Percentiles rank a stretch among this genome's conserved stretches.
Conservation (phyloP, 2,888 invertebrate genomes). For the Globia sparganii region DNA sequence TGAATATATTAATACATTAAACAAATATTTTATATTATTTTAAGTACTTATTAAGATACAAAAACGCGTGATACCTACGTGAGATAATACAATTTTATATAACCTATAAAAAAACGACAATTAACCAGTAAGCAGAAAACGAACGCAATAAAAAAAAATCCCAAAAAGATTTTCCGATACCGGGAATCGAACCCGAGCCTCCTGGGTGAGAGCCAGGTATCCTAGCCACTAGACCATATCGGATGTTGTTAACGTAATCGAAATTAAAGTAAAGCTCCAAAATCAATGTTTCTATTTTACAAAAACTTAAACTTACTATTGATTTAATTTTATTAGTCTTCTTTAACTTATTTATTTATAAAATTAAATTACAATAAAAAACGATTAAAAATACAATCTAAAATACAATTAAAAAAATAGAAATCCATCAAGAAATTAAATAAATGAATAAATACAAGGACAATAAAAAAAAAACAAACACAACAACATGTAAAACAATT, state of each 20-base stretch:
- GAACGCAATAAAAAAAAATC: not conserved
- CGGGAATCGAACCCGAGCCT: constrained; percentile 92
- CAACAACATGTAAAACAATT: no score
- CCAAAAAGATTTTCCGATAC: constrained; percentile 88
- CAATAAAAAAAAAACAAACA: no score
- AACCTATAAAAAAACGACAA: not conserved
- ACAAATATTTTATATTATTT: not conserved
- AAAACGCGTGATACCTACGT: not conserved
- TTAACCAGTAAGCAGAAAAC: no score
- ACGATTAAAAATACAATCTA: no score
- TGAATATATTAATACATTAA: constrained; percentile 15
- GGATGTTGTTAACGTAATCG: constrained; percentile 67
- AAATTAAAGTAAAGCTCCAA: constrained; percentile 3
- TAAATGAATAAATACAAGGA: no score
- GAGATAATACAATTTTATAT: not conserved
- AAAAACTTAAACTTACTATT: no score
- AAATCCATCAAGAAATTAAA: no score
- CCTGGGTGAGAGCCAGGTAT: constrained; percentile 91
- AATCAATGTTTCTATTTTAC: not conserved
- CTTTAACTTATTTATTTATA: no score
- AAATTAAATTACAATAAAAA: no score
- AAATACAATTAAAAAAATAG: no score
- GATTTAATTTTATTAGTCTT: no score
- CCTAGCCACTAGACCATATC: constrained; percentile 92
- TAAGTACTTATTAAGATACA: no score